Evolutionary conservation across 2,113 vertebrate species (phyloP).

Genomic region (Uropsilus gracilis): DNA sequence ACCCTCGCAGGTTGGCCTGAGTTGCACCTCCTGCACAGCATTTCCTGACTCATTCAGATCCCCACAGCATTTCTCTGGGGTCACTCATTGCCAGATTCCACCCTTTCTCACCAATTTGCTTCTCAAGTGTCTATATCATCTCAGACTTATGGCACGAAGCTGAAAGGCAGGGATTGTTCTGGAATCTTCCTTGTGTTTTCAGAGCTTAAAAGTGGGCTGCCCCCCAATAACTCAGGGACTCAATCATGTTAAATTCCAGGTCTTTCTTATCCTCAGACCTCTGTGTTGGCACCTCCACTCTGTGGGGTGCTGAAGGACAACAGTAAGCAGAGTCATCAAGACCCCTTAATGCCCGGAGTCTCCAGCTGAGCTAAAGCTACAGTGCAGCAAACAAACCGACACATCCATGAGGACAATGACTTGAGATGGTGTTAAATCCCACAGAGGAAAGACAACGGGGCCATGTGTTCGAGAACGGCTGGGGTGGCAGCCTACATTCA

Average conservation of each 20-base stretch:
- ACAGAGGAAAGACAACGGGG: not conserved
- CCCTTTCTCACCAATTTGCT: not conserved
- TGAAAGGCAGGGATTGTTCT: not conserved
- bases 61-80: not conserved
- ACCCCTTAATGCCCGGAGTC: accelerated
- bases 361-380: not conserved
- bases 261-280: not conserved
- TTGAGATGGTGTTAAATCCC: not conserved
- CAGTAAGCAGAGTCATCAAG: not conserved
- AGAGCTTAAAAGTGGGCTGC: not conserved
- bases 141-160: not conserved
- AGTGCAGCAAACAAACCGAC: not conserved
- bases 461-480: not conserved
- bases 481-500: not conserved
- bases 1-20: not conserved
- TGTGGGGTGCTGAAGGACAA: not conserved
- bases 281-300: not conserved
- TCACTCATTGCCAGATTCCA: not conserved
- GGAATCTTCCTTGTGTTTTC: not conserved
- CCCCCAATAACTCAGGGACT: not conserved
- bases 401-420: not conserved
- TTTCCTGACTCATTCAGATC: not conserved
- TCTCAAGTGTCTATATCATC: not conserved
- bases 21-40: not conserved
- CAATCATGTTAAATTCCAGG: not conserved